Conservation (phyloP, 2,797 vertebrate species). For the Notolabrus celidotus region DNA sequence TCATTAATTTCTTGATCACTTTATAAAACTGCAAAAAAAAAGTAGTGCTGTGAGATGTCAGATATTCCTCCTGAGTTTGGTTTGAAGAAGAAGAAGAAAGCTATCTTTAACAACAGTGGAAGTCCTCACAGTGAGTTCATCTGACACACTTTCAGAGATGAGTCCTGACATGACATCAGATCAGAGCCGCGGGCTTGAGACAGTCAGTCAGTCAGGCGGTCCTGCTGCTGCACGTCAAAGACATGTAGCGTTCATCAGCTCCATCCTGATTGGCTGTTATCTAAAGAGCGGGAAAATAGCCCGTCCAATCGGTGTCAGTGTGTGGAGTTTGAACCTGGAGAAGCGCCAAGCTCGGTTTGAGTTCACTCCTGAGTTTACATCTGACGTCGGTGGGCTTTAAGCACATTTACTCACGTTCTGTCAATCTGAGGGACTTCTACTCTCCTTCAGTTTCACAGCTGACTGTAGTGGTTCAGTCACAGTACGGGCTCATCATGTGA, state of each 20-base stretch:
- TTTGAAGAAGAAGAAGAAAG: no score
- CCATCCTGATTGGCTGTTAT: constrained; percentile 19
- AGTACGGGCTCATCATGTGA: neutral
- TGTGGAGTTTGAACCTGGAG: constrained; percentile 23
- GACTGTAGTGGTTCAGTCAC: neutral
- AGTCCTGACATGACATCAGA: constrained; percentile 17
- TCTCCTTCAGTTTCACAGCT: no score
- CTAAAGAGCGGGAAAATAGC: neutral
- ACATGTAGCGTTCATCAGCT: neutral
- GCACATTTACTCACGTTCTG: no score
- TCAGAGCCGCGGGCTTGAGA: constrained; percentile 22
- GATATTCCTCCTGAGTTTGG: no score
- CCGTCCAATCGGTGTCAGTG: neutral
- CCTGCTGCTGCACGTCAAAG: neutral
- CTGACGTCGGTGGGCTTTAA: no score
- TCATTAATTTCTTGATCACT: no score
- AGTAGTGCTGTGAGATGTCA: no score
- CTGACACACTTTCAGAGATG: constrained; percentile 14
- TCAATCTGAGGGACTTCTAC: no score
- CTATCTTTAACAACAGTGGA: no score
- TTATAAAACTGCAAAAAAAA: no score
- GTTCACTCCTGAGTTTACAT: no score
- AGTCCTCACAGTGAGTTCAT: no score
- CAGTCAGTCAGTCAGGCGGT: constrained; percentile 6
- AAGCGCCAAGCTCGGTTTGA: neutral